Conservation (phyloP, 2,888 invertebrate genomes). For the Megaustenia siamemsis region DNA sequence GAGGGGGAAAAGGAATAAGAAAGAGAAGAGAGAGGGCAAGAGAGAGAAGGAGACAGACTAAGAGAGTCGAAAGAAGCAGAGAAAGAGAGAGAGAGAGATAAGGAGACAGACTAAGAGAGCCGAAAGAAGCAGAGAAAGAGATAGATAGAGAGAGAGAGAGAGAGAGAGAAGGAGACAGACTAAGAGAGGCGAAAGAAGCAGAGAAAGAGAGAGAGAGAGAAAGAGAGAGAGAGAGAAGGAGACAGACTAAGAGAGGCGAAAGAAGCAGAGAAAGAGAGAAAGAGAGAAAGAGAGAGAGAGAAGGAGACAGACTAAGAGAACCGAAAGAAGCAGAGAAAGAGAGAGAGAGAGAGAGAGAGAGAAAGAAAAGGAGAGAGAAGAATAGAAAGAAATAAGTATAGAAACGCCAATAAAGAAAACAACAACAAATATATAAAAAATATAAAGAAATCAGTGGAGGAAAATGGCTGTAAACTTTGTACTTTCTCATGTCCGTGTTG, state of each 20-base stretch:
- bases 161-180: not conserved
- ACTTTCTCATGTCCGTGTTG: too few species aligned
- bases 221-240: constrained; percentile 8
- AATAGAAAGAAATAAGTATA: constrained; percentile 31
- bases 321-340: constrained; percentile 1
- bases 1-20: too few species aligned
- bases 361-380: not conserved
- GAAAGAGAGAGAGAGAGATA: too few species aligned
- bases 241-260: not conserved
- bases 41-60: too few species aligned
- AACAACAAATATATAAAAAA: not conserved
- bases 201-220: not conserved
- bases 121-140: too few species aligned
- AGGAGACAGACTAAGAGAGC: too few species aligned
- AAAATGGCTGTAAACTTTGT: not conserved
- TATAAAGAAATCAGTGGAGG: not conserved
- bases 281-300: not conserved
- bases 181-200: not conserved
- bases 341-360: constrained; percentile 27
- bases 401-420: constrained; percentile 19
- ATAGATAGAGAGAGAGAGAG: not conserved
- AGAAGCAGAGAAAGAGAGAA: not conserved
- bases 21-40: too few species aligned
- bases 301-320: not conserved
- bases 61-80: too few species aligned